Percentiles rank a stretch among this genome's conserved stretches.
Evolutionary conservation across 1,140 invertebrate genomes (phyloP).

Genomic region (Drosophila micromelanica): DNA sequence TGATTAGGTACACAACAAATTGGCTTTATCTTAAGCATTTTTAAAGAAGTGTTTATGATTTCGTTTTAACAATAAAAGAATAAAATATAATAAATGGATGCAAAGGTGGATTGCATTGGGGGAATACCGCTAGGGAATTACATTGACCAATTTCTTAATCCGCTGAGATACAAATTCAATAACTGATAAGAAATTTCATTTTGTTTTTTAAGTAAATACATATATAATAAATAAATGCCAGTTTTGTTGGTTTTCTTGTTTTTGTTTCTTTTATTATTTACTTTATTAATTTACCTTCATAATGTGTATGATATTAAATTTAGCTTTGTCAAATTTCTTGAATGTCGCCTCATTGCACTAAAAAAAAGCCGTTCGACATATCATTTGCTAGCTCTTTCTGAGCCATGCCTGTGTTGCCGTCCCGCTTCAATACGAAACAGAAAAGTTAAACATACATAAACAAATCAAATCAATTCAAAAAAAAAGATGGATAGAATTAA

Average conservation of each 20-base stretch:
- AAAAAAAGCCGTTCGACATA: slow-evolving; percentile 41
- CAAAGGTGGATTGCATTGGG: no score
- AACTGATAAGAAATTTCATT: no score
- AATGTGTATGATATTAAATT: slow-evolving; percentile 38
- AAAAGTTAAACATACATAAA: slow-evolving; percentile 46
- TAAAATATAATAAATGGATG: no score
- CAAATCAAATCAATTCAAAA: slow-evolving; percentile 26
- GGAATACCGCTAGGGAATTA: no score
- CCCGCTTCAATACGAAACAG: slow-evolving; percentile 46
- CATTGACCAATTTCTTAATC: no score
- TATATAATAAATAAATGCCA: no score
- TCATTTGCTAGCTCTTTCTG: slow-evolving; percentile 32
- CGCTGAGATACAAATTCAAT: no score
- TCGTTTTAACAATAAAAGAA: no score
- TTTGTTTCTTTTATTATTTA: slow-evolving; percentile 22
- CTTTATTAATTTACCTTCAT: slow-evolving; percentile 44
- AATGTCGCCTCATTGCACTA: slow-evolving; percentile 68
- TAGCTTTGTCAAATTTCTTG: slow-evolving; percentile 38
- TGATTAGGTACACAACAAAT: no score
- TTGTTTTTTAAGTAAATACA: no score
- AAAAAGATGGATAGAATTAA: neutral
- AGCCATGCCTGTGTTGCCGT: slow-evolving; percentile 44
- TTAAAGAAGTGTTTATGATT: no score
- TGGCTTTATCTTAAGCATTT: no score
- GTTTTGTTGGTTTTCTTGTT: slow-evolving; percentile 9